These are phyloP conservation scores for Lithophane leautieri DNA, from an alignment of 2,888 invertebrate genomes.

Conservation along the genomic window DNA sequence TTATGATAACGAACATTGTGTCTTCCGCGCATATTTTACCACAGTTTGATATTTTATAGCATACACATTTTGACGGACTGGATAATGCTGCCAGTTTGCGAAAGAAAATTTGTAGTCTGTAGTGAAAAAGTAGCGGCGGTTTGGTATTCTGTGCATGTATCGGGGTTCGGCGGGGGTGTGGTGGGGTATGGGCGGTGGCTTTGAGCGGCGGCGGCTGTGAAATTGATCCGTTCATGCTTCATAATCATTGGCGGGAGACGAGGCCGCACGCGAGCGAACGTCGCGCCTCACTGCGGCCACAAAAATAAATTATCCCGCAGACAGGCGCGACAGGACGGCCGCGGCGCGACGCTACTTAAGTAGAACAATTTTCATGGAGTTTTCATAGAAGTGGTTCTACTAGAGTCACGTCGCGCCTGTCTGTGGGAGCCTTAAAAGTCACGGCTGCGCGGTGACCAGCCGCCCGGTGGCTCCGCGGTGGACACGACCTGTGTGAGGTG, in stretches of 20 bases:
- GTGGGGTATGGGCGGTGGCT: constrained; percentile 68
- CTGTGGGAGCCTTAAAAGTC: too few relatives aligned
- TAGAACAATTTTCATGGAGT: too few relatives aligned
- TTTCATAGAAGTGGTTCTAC: too few relatives aligned
- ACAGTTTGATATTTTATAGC: constrained; percentile 52
- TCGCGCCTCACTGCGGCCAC: constrained; percentile 50
- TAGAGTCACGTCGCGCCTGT: too few relatives aligned
- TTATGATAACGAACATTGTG: constrained; percentile 59
- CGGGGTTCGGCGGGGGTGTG: constrained; percentile 34
- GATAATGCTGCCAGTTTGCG: constrained; percentile 13
- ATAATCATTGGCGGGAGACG: constrained; percentile 80
- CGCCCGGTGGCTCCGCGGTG: constrained; percentile 1
- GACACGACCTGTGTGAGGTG: not conserved
- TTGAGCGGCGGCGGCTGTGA: constrained; percentile 78
- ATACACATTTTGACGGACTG: constrained; percentile 26
- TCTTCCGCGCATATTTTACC: constrained; percentile 57
- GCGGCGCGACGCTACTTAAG: too few relatives aligned
- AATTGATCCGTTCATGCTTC: constrained; percentile 85
- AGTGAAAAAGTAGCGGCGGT: constrained; percentile 50
- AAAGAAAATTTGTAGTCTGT: constrained; percentile 62
- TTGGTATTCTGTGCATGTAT: constrained; percentile 57
- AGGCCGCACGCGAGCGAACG: constrained; percentile 60
- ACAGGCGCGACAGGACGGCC: too few relatives aligned
- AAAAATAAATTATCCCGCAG: too few relatives aligned
- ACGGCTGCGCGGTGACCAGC: constrained; percentile 1